Percentiles rank a stretch among this genome's conserved stretches.
Evolutionary conservation across 35 echinoderm and acorn worm genomes (phyloP).

Genomic region (Lytechinus variegatus): DNA sequence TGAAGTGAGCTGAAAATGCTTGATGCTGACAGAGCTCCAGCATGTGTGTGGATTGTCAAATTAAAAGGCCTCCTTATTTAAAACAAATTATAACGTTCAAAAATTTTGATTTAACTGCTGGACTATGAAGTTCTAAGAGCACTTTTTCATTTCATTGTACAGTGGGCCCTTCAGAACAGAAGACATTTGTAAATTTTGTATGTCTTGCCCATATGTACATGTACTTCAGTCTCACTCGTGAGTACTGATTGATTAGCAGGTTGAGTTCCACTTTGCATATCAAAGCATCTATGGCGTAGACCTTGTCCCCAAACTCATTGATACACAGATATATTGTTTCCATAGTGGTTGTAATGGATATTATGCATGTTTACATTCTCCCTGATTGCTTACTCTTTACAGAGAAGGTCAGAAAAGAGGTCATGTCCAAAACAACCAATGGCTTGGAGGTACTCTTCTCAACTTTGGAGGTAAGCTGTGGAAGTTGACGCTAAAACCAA

Average conservation of each 20-base stretch:
- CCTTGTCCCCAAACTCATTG: not conserved
- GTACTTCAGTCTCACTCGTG: not conserved
- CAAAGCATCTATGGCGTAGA: not conserved
- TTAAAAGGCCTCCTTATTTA: too few species aligned
- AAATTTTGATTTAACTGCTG: too few species aligned
- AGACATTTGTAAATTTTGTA: too few species aligned
- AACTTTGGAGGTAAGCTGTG: conserved; percentile 84
- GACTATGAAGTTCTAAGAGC: too few species aligned
- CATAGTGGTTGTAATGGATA: not conserved
- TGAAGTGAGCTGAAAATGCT: too few species aligned
- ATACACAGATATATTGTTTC: not conserved
- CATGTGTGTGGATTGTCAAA: too few species aligned
- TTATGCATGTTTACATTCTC: not conserved
- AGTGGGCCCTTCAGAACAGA: too few species aligned
- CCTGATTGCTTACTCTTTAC: not conserved
- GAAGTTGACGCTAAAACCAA: not conserved
- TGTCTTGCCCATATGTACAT: not conserved
- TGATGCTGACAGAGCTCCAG: too few species aligned
- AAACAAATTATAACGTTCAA: too few species aligned
- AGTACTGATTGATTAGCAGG: too few species aligned
- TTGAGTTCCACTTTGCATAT: too few species aligned
- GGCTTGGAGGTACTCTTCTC: conserved; percentile 83
- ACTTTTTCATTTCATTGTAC: too few species aligned
- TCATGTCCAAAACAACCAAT: conserved; percentile 73
- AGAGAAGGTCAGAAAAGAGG: conserved; percentile 91